Evolutionary conservation across 2,797 vertebrate genomes (phyloP).

Genomic region (Sphaeramia orbicularis): DNA sequence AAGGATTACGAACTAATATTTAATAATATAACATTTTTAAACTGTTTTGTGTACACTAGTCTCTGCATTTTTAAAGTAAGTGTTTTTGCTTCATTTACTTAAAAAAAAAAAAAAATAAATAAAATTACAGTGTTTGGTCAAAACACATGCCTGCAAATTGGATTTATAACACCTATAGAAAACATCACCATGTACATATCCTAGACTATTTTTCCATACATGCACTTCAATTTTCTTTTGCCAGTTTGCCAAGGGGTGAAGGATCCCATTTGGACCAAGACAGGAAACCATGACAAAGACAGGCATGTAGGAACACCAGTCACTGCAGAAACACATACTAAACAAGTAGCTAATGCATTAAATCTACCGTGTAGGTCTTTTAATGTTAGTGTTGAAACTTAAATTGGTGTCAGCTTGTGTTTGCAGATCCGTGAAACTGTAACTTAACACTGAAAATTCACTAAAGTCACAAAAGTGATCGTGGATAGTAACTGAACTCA

Average conservation of each 20-base stretch:
- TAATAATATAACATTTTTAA: too few relatives aligned
- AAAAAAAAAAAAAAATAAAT: too few relatives aligned
- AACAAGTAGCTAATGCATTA: conserved; percentile 22
- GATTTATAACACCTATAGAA: conserved; percentile 2
- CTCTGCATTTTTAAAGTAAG: too few relatives aligned
- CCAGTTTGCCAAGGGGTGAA: conserved; percentile 21
- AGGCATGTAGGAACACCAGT: conserved; percentile 35
- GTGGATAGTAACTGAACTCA: not conserved
- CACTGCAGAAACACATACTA: conserved; percentile 41
- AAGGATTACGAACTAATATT: too few relatives aligned
- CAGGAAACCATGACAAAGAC: conserved; percentile 23
- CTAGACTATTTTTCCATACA: conserved; percentile 15
- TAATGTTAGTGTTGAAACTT: conserved; percentile 19
- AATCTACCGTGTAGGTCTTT: conserved; percentile 10
- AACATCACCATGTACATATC: conserved; percentile 10
- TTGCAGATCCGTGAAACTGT: not conserved
- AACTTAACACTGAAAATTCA: not conserved
- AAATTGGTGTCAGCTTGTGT: not conserved
- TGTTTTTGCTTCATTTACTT: not conserved
- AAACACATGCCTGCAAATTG: not conserved
- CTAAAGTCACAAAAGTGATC: not conserved
- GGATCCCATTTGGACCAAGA: conserved; percentile 27
- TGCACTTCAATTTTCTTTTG: conserved; percentile 6
- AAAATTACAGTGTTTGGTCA: not conserved
- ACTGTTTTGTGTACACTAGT: too few relatives aligned